Evolutionary conservation across 2,113 vertebrate genomes (phyloP).

Genomic region (Mirza zaza): DNA sequence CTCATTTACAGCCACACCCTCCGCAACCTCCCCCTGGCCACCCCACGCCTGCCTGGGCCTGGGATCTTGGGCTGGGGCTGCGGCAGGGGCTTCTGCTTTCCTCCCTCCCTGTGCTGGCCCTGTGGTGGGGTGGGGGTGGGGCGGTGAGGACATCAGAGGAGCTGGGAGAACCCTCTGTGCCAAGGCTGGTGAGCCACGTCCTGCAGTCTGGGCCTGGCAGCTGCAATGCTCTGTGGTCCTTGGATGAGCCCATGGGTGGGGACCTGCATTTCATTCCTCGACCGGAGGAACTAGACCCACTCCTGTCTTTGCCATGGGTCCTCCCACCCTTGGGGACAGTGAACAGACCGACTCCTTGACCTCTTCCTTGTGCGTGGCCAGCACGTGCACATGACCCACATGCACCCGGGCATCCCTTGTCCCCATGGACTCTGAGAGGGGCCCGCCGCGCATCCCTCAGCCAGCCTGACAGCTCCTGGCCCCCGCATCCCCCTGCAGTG

Average conservation of each 20-base stretch:
- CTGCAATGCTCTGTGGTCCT: neutral
- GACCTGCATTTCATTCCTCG: neutral
- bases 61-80: neutral
- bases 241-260: neutral
- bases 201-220: neutral
- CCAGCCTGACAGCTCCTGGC: neutral
- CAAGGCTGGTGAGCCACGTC: neutral
- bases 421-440: neutral
- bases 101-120: too few relatives aligned
- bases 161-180: neutral
- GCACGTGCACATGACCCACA: too few relatives aligned
- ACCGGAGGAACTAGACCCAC: neutral
- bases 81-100: neutral
- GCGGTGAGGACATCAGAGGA: neutral
- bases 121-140: neutral
- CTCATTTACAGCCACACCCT: neutral
- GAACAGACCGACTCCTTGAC: too few relatives aligned
- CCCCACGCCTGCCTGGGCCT: neutral
- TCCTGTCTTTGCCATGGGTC: neutral
- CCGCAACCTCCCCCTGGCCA: accelerated
- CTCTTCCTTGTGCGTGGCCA: neutral
- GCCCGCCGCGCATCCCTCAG: neutral
- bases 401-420: neutral
- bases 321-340: neutral
- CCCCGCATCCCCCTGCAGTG: neutral